A percentile compares a stretch with the other conserved stretches of the same genome.
phyloP scores from a whole-genome alignment of 1,140 invertebrate species.

The Hirudo medicinalis region DNA sequence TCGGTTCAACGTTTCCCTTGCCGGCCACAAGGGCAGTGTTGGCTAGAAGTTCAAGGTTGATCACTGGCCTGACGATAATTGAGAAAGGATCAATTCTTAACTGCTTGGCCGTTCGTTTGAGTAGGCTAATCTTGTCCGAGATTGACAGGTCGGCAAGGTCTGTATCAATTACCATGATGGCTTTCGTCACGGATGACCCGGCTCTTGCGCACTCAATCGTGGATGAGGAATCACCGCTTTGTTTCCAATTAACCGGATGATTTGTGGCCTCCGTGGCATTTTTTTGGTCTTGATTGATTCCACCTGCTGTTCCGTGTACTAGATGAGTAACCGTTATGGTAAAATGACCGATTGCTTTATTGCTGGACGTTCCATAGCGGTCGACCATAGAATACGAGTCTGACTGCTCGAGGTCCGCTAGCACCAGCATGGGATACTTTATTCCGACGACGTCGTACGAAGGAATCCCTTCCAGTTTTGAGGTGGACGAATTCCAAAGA shows the following conservation, averaged over 20 bases:
- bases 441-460: too few species aligned
- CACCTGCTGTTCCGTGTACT: not conserved
- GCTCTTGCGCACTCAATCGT: not conserved
- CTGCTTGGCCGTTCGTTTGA: not conserved
- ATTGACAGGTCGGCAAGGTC: not conserved
- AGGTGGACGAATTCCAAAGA: too few species aligned
- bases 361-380: not conserved
- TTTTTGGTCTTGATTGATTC: not conserved
- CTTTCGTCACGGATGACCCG: conserved; percentile 1
- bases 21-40: not conserved
- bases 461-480: too few species aligned
- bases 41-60: not conserved
- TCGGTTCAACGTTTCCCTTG: not conserved
- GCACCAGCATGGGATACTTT: too few species aligned
- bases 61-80: not conserved
- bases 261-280: not conserved
- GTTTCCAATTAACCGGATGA: not conserved
- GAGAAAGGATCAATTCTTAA: not conserved
- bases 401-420: too few species aligned
- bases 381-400: not conserved
- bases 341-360: not conserved
- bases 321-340: not conserved
- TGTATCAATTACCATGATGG: not conserved
- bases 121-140: not conserved
- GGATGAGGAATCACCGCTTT: not conserved